These are phyloP conservation scores for Rhinichthys osculus DNA, from an alignment of 2,797 vertebrate genomes.

Conservation along the genomic window DNA sequence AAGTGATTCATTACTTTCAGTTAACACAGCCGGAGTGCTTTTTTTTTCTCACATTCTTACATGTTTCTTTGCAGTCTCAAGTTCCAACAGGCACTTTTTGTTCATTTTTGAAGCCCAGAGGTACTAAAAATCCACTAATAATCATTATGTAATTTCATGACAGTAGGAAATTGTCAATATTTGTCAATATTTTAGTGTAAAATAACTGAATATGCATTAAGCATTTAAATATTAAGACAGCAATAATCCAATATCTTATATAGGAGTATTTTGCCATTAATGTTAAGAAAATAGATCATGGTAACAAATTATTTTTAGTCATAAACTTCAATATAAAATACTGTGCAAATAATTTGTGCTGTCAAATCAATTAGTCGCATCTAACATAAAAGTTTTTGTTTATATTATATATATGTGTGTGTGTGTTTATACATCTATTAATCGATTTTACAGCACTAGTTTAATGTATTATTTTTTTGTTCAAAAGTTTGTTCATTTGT, in stretches of 20 bases:
- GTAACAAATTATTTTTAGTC: neutral
- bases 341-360: too few relatives aligned
- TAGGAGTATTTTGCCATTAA: neutral
- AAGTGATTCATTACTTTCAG: constrained; percentile 13
- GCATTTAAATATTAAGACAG: neutral
- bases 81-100: neutral
- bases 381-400: too few relatives aligned
- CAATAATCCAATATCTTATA: neutral
- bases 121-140: neutral
- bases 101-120: neutral
- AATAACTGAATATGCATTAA: neutral
- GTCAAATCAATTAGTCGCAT: too few relatives aligned
- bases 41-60: neutral
- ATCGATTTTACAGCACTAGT: too few relatives aligned
- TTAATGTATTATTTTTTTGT: neutral
- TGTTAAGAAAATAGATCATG: neutral
- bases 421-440: too few relatives aligned
- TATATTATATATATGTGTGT: too few relatives aligned
- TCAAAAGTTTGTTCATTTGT: neutral
- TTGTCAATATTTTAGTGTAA: neutral
- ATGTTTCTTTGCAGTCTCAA: neutral
- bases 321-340: neutral
- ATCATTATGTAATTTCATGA: neutral
- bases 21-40: neutral
- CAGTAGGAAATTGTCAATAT: neutral